Conservation (phyloP, 2,797 vertebrate genomes). For the Phoeniculus purpureus region DNA sequence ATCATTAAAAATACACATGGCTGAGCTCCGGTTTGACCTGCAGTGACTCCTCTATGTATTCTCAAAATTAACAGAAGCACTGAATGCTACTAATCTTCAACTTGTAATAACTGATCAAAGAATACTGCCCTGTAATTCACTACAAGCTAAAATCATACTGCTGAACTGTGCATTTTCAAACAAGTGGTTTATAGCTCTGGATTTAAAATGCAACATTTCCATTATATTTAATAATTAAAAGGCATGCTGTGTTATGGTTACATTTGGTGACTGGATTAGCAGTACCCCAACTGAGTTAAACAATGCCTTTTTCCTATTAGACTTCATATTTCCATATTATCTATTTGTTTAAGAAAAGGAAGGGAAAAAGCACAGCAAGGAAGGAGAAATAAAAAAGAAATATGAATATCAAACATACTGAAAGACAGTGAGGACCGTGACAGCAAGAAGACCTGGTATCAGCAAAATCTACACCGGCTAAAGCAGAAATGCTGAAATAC, state of each 20-base stretch:
- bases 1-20: constrained; percentile 22
- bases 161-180: constrained; percentile 54
- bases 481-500: constrained; percentile 42
- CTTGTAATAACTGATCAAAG: constrained; percentile 62
- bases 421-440: constrained; percentile 56
- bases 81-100: constrained; percentile 46
- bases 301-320: constrained; percentile 64
- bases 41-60: constrained; percentile 37
- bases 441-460: constrained; percentile 27
- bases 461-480: neutral
- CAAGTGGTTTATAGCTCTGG: constrained; percentile 45
- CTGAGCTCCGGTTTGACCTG: constrained; percentile 54
- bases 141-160: constrained; percentile 42
- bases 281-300: constrained; percentile 60
- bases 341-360: constrained; percentile 65
- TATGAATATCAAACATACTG: constrained; percentile 52
- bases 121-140: constrained; percentile 60
- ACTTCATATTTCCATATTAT: constrained; percentile 61
- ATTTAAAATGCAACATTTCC: constrained; percentile 67
- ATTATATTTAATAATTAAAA: constrained; percentile 71
- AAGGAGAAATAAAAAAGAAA: constrained; percentile 63
- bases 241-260: constrained; percentile 65
- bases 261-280: constrained; percentile 66
- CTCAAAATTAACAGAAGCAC: constrained; percentile 60
- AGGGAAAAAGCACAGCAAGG: constrained; percentile 40